Evolutionary conservation across 2,797 vertebrate genomes (phyloP), one percentile per base, ranked within the genome.

Genomic region (Xenops minutus): DNA sequence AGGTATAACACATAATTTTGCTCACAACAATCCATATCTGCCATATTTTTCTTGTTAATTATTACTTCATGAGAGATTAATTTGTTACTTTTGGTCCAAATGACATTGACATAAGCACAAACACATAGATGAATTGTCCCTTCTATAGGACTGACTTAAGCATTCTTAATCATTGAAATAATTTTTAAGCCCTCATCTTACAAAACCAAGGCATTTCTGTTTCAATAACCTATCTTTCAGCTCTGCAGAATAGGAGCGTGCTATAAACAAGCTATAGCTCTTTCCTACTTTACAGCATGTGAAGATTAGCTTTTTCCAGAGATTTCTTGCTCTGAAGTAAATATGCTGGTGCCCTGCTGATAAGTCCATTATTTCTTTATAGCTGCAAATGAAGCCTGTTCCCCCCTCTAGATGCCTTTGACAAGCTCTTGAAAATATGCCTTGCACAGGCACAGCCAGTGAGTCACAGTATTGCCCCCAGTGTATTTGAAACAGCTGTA

Each of bases 291-390:
- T 39, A 68, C 14, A 55, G 51, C 37, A 73, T 10, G 20, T 1
- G 12, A 71, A 95, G 66, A 91, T 81, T 34, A 84, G 30, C n/a
- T 89, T 86, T 93, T 84, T 24, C 69, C 85, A 93, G 58, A 69
- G 51, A 86, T 61, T 69, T 55, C 62, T 89, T 85, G 58, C 80
- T 67, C n/a, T 1, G 4, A 89, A 86, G 63, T 75, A 93, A 93
- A 95, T 91, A 91, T n/a, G 56, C 27, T 36, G 32, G 34, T 66
- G 52, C 37, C 46, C 58, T 85, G 78, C 71, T 93, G 92, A n/a
- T 88, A 89, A 85, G 4, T 49, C 62, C 13, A 59, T 83, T 88
- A 84, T 77, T 92, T 71, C 62, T 89, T 89, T 85, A 24, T 36
- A 73, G 72, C 73, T 67, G 66, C 48, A 93, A 85, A 88, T 54